A percentile compares a stretch with the other conserved stretches of the same genome.
Conservation (phyloP, 2,113 vertebrate species). For the Terrapene triunguis region DNA sequence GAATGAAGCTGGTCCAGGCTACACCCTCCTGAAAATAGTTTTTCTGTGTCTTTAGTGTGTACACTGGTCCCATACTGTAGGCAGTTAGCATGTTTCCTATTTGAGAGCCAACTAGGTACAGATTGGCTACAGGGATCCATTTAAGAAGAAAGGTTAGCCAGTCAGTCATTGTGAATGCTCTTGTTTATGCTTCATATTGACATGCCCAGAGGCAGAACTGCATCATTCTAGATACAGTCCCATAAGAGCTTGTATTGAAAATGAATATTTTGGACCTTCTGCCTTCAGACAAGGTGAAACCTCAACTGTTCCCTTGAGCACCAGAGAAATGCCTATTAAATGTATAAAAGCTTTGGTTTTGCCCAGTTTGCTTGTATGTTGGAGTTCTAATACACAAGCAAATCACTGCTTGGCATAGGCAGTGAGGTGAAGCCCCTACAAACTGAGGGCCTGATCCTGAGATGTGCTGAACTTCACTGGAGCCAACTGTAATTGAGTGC, state of each 20-base stretch:
- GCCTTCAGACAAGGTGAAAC: neutral
- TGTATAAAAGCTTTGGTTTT: neutral
- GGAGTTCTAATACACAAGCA: neutral
- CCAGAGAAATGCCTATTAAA: neutral
- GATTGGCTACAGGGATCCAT: neutral
- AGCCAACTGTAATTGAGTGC: neutral
- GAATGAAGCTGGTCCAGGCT: neutral
- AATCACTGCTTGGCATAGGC: neutral
- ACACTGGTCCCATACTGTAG: accelerated
- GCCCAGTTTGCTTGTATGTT: neutral
- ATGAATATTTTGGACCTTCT: neutral
- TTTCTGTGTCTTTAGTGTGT: accelerated
- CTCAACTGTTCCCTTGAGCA: accelerated
- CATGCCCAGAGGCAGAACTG: neutral
- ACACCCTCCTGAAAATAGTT: neutral
- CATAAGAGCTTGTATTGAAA: neutral
- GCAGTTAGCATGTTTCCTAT: neutral
- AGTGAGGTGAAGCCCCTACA: neutral
- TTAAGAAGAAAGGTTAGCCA: too few species aligned
- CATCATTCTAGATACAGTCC: too few species aligned
- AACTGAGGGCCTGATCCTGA: accelerated
- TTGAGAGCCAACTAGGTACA: neutral
- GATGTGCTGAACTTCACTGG: neutral
- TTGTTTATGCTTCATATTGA: neutral
- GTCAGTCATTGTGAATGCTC: neutral